Conservation (phyloP, 2,113 vertebrate species). For the Opisthocomus hoazin region DNA sequence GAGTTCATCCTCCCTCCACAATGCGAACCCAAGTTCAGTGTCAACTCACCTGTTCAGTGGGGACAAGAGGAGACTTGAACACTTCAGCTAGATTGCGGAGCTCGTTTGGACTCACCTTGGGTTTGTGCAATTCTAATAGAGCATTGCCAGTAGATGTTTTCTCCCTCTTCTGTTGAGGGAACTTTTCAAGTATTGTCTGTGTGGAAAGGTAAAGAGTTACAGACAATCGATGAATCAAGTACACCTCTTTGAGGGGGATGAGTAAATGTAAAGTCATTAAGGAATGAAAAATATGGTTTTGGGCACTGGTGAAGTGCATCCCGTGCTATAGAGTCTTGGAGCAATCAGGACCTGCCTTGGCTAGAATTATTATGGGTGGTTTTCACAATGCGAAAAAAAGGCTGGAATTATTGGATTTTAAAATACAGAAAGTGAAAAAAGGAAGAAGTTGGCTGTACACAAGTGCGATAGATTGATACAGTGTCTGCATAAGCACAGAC, state of each 20-base stretch:
- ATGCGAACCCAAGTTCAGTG: background rate
- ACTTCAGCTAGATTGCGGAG: background rate
- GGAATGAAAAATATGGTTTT: background rate
- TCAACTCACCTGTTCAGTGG: accelerated
- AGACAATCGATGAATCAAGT: background rate
- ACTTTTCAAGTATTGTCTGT: background rate
- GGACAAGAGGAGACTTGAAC: background rate
- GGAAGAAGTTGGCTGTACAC: background rate
- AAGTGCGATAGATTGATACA: background rate
- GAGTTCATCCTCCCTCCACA: background rate
- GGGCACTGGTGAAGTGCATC: background rate
- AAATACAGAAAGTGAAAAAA: background rate
- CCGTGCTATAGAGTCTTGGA: background rate
- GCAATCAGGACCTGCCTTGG: background rate
- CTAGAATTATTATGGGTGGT: background rate
- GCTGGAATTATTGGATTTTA: background rate
- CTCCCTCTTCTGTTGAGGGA: background rate
- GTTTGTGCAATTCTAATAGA: background rate
- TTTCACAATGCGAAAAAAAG: background rate
- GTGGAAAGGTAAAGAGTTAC: background rate
- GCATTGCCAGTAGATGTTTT: background rate
- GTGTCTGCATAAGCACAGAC: too few species aligned
- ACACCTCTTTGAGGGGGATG: background rate
- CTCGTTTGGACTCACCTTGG: background rate
- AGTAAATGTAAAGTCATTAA: background rate